Base-by-base conservation (phyloP, 64 coral and sea anemone genomes). In the Actinia tenebrosa region DNA sequence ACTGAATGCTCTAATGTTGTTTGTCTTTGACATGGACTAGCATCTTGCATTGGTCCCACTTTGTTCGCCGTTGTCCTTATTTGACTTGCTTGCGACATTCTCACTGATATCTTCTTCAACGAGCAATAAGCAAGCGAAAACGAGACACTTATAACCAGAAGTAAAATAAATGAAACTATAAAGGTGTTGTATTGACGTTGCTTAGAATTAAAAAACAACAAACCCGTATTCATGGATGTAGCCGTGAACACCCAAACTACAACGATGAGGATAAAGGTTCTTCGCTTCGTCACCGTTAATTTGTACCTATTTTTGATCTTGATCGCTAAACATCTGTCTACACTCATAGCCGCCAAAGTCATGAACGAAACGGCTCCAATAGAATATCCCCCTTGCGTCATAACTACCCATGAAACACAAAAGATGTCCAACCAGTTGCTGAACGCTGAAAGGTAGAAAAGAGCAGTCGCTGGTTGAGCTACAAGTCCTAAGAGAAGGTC, bases 401-500 rank as follows among this genome's bases (percentile, higher is more conserved):
- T 44, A 4, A 79, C 8, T 3, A 45, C 77, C 37, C 77, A 45
- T 17, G 77, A 79, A 45, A 79, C 26, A 45, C 77, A 79, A 37
- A 45, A 79, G 0, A 7, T 16, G 5, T 79, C 77, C 0, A 13
- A 18, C n/a, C 68, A 77, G 9, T 43, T 64, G 15, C 45, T 82
- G 89, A 62, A 85, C 11, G 89, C 7, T 26, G 26, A 83, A 55
- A 78, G 46, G 71, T 78, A 66, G 43, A 44, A 84, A 22, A 60
- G 8, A 84, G 27, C 82, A 15, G 56, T 16, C 16, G 56, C 50
- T 56, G 93, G 93, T n/a, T 95, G 93, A 45, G 87, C 93, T 75
- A 95, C 80, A 4, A 95, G 11, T 8, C 93, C 93, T 10, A 95
- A 81, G 45, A 85, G 82, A 55, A 95, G 30, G 47, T 91, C 93